Base-by-base conservation (phyloP, 2,113 vertebrate genomes). In the Xenus cinereus region DNA sequence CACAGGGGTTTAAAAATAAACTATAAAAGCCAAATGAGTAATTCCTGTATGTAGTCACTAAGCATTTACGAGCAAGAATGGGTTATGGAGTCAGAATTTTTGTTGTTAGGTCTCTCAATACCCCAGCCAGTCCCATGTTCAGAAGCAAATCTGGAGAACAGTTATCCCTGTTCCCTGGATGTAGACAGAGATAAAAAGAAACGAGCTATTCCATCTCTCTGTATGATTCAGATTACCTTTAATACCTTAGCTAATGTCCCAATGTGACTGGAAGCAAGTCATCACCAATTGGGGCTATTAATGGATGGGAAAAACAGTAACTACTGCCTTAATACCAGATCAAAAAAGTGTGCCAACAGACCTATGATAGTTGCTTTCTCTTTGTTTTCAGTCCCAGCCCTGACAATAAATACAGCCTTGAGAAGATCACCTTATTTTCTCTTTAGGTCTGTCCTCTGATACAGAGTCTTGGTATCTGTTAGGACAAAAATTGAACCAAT, bases 401-500 rank as follows among this genome's bases (percentile, higher is more conserved):
- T 64, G 37, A 32, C 13, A 71, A 35, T 30, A 81, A 74, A 54
- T 37, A 20, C 10, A 48, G 35, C 19, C 43, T 54, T 51, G 50
- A 51, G 19, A 12, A 89, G 62, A 59, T 28, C n/a, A 41, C 39
- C 27, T 68, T 19, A 20, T 33, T 59, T 86, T 39, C 28, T 53
- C 9, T 67, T 30, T 41, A 22, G 50, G 22, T 59, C 30, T 63
- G 35, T 18, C 20, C 50, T 48, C 24, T 19, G 30, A 39, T 16
- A 62, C 24, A 39, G 30, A 37, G 14, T 8, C 64, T 64, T 51
- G 3, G 4, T 71, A 19, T 41, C 32, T 57, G 12, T 45, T 41
- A 67, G n/a, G 62, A 28, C 0, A 1, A 78, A 72, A 78, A 33
- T 8, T 37, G 15, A 56, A 37, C 48, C 0, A 1, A 50, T 21